Evolutionary conservation across 92 coral and sea anemone species (phyloP).

Genomic region (Bergia puertoricense): DNA sequence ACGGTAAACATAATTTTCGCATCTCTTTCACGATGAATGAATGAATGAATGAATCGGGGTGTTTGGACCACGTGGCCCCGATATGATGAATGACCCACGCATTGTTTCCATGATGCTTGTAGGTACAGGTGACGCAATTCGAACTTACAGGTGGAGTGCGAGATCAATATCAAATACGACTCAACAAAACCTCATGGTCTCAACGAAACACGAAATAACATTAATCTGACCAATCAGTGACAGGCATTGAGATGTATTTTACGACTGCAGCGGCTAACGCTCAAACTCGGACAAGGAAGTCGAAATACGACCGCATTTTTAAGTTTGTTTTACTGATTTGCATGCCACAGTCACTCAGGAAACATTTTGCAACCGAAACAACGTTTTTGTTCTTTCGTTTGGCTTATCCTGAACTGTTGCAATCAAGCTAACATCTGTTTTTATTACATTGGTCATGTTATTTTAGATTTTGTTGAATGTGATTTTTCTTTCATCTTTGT

Average conservation of each 20-base stretch:
- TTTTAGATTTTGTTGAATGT: background rate
- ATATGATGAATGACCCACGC: background rate
- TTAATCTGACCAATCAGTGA: slow-evolving; percentile 24
- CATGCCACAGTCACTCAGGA: background rate
- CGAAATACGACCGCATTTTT: background rate
- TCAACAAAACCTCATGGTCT: background rate
- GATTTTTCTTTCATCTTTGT: background rate
- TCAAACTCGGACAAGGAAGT: too few relatives aligned
- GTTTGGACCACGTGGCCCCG: slow-evolving; percentile 23
- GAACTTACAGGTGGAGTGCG: background rate
- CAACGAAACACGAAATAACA: background rate
- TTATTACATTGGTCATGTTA: background rate
- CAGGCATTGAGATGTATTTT: background rate
- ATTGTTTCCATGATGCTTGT: slow-evolving; percentile 31
- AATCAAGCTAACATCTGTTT: background rate
- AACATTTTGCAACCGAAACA: background rate
- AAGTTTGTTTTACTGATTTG: background rate
- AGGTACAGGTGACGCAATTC: slow-evolving; percentile 9
- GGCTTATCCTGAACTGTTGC: background rate
- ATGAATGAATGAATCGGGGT: background rate
- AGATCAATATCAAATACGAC: slow-evolving; percentile 17
- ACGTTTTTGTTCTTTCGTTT: background rate
- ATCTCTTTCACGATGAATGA: slow-evolving; percentile 20
- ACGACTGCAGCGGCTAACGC: background rate
- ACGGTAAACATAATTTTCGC: background rate